Base-by-base conservation (phyloP, 2,888 invertebrate genomes). In the Molanna angustata region DNA sequence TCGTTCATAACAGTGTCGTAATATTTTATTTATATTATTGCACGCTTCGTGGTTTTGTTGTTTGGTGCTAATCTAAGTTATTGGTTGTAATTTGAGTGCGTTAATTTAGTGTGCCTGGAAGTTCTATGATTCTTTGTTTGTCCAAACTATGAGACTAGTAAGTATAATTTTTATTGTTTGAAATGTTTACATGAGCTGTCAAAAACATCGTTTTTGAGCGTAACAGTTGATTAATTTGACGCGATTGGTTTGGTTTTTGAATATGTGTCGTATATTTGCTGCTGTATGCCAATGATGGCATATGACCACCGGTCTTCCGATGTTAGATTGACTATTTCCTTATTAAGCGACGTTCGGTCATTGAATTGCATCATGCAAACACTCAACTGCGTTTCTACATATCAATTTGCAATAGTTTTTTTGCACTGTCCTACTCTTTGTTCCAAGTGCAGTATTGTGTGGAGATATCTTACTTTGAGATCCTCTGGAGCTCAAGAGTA, bases 241-340 rank as follows among this genome's bases (percentile, higher is more conserved):
- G n/a, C n/a, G n/a, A n/a, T n/a, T n/a, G n/a, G n/a, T n/a, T n/a
- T n/a, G n/a, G n/a, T n/a, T n/a, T n/a, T n/a, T n/a, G n/a, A n/a
- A n/a, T n/a, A n/a, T n/a, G n/a, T n/a, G n/a, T n/a, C n/a, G n/a
- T n/a, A n/a, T n/a, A n/a, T n/a, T n/a, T n/a, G n/a, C n/a, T n/a
- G n/a, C n/a, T n/a, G n/a, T n/a, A n/a, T n/a, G n/a, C n/a, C n/a
- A n/a, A n/a, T n/a, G n/a, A n/a, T n/a, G n/a, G n/a, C n/a, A n/a
- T n/a, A n/a, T n/a, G n/a, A n/a, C n/a, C n/a, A n/a, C n/a, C n/a
- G n/a, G n/a, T 41, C 19, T 41, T 11, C 46, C 37, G 22, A 33
- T 54, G 22, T 21, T 32, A 45, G 50, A 54, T 54, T 54, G 54
- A 44, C 40, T 33, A 46, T 54, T 49, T 54, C 54, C 54, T 54